phyloP scores from a whole-genome alignment of 2,113 vertebrate genomes.

The Podiceps cristatus region DNA sequence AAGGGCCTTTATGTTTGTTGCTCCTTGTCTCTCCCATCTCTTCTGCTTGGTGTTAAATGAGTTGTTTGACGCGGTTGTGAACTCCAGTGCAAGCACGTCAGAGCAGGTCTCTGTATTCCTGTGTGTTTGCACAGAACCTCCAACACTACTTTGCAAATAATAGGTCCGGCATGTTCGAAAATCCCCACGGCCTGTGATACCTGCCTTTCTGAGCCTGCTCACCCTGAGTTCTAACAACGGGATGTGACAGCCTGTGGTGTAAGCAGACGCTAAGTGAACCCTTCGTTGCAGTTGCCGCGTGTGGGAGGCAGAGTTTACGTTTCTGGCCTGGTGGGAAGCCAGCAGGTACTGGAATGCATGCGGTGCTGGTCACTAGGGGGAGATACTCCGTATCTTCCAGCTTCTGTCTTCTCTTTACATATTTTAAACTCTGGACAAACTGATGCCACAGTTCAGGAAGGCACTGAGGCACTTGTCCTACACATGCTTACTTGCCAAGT shows the following conservation, averaged over 20 bases:
- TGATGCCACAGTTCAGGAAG: not conserved
- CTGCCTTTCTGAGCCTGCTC: not conserved
- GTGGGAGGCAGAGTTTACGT: not conserved
- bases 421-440: not conserved
- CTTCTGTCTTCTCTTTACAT: not conserved
- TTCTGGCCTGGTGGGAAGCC: not conserved
- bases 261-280: not conserved
- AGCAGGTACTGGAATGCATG: not conserved
- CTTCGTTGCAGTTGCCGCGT: rapidly evolving
- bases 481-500: not conserved
- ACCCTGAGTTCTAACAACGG: not conserved
- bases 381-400: not conserved
- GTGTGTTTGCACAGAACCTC: not conserved
- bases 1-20: not conserved
- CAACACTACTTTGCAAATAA: not conserved
- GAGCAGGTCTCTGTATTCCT: not conserved
- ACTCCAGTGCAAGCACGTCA: not conserved
- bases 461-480: not conserved
- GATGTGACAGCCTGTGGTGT: not conserved
- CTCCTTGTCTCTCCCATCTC: not conserved
- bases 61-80: not conserved
- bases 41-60: not conserved
- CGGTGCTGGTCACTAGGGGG: not conserved
- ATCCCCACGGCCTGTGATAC: rapidly evolving
- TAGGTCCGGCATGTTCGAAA: rapidly evolving